Percentiles rank a stretch among this genome's conserved stretches.
Conservation (phyloP, 2,888 invertebrate species). For the Rotaria sp. region DNA sequence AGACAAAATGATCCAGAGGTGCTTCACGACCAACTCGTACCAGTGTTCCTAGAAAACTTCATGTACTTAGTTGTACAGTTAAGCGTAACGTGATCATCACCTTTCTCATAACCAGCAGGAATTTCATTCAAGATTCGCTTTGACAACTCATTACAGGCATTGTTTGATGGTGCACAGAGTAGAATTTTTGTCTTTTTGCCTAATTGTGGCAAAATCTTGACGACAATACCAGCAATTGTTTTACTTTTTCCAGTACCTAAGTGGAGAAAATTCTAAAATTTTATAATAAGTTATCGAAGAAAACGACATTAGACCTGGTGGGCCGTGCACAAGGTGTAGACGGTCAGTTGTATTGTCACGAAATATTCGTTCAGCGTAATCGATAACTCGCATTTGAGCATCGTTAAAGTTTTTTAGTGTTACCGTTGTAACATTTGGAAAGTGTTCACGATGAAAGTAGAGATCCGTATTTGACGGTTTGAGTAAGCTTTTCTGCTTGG, state of each 20-base stretch:
- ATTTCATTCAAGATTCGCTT: conserved; percentile 60
- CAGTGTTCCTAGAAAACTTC: background rate
- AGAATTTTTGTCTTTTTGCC: conserved; percentile 59
- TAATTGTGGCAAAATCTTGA: background rate
- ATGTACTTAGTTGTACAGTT: background rate
- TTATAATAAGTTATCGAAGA: background rate
- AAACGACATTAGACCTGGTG: background rate
- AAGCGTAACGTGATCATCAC: background rate
- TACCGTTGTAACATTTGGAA: background rate
- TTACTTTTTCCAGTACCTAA: conserved; percentile 75
- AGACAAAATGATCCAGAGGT: background rate
- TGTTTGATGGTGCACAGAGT: conserved; percentile 77
- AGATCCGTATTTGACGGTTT: background rate
- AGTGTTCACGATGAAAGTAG: background rate
- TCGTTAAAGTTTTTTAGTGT: background rate
- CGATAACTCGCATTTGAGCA: background rate
- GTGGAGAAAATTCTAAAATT: background rate
- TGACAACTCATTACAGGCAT: conserved; percentile 73
- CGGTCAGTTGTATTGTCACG: background rate
- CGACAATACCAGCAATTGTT: conserved; percentile 68
- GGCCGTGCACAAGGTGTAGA: background rate
- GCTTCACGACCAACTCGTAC: background rate
- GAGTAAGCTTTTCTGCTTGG: background rate
- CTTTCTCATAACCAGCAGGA: background rate
- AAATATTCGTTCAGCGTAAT: background rate